Conservation (phyloP, 2,797 vertebrate genomes). For the Melopsittacus undulatus region DNA sequence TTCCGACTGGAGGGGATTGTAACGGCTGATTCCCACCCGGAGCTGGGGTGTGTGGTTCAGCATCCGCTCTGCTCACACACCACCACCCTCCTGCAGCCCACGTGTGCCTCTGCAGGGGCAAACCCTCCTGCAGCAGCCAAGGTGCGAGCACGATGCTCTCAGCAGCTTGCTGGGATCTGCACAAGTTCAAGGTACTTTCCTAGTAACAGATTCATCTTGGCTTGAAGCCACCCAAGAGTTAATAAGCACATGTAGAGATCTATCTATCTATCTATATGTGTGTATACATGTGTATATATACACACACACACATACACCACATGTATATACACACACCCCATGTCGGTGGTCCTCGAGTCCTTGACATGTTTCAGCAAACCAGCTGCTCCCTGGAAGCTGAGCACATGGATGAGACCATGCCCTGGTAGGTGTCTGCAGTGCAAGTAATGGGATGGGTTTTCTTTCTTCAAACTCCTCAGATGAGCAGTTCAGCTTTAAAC, state of each 20-base stretch:
- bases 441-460: not conserved
- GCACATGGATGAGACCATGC: not conserved
- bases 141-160: accelerated
- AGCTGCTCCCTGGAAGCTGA: not conserved
- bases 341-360: not conserved
- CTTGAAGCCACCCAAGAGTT: not conserved
- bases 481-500: not conserved
- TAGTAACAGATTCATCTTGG: not conserved
- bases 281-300: not conserved
- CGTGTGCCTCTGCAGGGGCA: accelerated
- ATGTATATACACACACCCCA: not conserved
- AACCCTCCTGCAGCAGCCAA: not conserved
- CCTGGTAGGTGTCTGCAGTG: not conserved
- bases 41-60: accelerated
- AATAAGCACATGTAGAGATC: not conserved
- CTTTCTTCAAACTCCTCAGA: not conserved
- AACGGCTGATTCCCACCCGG: not conserved
- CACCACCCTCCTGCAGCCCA: not conserved
- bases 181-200: slow-evolving; percentile 43
- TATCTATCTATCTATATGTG: not conserved
- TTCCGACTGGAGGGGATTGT: not conserved
- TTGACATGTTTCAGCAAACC: not conserved
- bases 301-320: not conserved
- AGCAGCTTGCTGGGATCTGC: not conserved
- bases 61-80: accelerated